These are phyloP conservation scores for Aricia artaxerxes DNA, from an alignment of 2,888 invertebrate species.

Conservation along the genomic window DNA sequence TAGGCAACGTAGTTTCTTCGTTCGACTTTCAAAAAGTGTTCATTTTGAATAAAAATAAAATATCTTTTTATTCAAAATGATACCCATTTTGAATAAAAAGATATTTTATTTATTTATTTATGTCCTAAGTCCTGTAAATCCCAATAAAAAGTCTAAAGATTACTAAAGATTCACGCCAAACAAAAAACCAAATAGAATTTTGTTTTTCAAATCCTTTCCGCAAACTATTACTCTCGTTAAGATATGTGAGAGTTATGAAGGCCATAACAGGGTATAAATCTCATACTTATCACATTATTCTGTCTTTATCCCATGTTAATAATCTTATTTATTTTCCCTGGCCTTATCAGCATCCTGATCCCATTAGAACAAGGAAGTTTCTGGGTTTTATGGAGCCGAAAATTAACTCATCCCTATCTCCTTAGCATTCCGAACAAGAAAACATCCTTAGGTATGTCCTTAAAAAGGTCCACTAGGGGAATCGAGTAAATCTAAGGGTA, in stretches of 20 bases:
- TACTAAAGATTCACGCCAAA: too few relatives aligned
- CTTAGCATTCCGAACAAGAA: neutral
- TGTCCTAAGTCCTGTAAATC: too few relatives aligned
- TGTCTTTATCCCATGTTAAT: slow-evolving; percentile 5
- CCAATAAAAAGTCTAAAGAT: too few relatives aligned
- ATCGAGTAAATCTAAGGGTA: neutral
- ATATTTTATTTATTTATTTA: too few relatives aligned
- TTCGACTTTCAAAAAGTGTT: too few relatives aligned
- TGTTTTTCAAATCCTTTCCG: too few relatives aligned
- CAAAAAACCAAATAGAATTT: too few relatives aligned
- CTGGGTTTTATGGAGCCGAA: slow-evolving; percentile 15
- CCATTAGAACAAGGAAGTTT: neutral
- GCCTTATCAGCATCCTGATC: neutral
- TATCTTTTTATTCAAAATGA: too few relatives aligned
- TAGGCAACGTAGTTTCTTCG: too few relatives aligned
- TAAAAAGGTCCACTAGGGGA: slow-evolving; percentile 1
- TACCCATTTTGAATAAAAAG: too few relatives aligned
- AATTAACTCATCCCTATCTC: neutral
- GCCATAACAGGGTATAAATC: neutral
- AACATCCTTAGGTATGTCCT: neutral
- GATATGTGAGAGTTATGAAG: neutral
- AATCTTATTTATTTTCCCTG: neutral
- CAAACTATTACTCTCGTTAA: neutral
- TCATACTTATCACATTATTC: slow-evolving; percentile 6
- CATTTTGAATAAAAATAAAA: too few relatives aligned